These are phyloP conservation scores for Gambusia affinis DNA, from an alignment of 2,113 vertebrate genomes.

Conservation along the genomic window DNA sequence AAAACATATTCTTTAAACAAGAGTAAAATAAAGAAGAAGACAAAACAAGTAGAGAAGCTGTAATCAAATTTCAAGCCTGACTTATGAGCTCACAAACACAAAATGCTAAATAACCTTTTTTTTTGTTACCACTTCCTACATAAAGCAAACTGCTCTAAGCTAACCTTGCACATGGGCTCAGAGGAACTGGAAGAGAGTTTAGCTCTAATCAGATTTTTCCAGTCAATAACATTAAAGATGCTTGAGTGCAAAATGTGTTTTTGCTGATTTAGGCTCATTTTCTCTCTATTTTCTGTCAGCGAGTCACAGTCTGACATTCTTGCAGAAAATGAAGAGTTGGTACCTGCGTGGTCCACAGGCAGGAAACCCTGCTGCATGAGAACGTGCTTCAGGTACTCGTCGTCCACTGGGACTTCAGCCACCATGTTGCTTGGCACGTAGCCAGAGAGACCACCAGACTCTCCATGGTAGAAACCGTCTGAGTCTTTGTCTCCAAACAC, in stretches of 20 bases:
- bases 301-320: background rate
- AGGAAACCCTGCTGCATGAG: conserved; percentile 85
- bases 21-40: background rate
- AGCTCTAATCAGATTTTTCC: background rate
- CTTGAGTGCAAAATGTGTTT: no score
- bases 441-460: conserved; percentile 85
- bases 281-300: background rate
- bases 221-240: background rate
- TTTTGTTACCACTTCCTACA: no score
- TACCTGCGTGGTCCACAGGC: conserved; percentile 83
- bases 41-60: background rate
- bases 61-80: background rate
- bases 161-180: background rate
- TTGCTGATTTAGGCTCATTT: background rate
- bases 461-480: conserved; percentile 92
- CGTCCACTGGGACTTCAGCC: conserved; percentile 89
- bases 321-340: background rate
- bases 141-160: background rate
- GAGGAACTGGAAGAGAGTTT: background rate
- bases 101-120: background rate
- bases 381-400: conserved; percentile 78
- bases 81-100: background rate
- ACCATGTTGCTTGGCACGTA: conserved; percentile 97
- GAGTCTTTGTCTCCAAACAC: conserved; percentile 92
- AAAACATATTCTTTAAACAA: background rate